Conservation (phyloP, 2,888 invertebrate species). For the Polymixis lichenea region DNA sequence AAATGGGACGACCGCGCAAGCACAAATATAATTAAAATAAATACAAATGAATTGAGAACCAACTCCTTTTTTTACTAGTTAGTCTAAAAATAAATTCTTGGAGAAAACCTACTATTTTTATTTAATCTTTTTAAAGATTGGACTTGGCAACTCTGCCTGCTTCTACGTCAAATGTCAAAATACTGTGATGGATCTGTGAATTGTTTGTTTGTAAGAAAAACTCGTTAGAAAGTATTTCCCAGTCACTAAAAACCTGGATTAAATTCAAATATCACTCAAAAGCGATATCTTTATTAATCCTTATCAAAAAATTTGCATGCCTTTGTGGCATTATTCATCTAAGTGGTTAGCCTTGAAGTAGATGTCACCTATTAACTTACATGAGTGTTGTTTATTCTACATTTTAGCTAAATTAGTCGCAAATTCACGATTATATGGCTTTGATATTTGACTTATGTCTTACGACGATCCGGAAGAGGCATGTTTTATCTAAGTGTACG, state of each 20-base stretch:
- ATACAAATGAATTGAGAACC: no score
- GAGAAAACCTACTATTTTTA: neutral
- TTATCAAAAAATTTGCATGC: constrained; percentile 72
- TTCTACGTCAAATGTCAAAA: constrained; percentile 82
- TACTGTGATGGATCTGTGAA: constrained; percentile 85
- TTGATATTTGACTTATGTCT: constrained; percentile 89
- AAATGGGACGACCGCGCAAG: neutral
- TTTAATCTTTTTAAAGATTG: neutral
- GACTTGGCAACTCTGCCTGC: constrained; percentile 45
- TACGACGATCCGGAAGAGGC: constrained; percentile 86
- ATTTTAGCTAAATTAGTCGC: constrained; percentile 88
- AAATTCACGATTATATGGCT: constrained; percentile 89
- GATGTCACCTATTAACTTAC: constrained; percentile 88
- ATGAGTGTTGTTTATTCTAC: constrained; percentile 90
- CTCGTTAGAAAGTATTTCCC: constrained; percentile 85
- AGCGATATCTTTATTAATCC: constrained; percentile 69
- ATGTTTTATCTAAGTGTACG: constrained; percentile 89
- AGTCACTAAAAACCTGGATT: constrained; percentile 73
- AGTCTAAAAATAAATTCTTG: neutral
- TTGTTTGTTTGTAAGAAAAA: constrained; percentile 89
- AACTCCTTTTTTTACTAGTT: neutral
- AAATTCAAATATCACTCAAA: constrained; percentile 68
- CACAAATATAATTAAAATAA: no score
- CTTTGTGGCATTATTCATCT: constrained; percentile 81
- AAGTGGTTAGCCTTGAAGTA: constrained; percentile 91